These are phyloP conservation scores for Leptinotarsa haldemani DNA, from an alignment of 2,888 invertebrate genomes.

Conservation along the genomic window DNA sequence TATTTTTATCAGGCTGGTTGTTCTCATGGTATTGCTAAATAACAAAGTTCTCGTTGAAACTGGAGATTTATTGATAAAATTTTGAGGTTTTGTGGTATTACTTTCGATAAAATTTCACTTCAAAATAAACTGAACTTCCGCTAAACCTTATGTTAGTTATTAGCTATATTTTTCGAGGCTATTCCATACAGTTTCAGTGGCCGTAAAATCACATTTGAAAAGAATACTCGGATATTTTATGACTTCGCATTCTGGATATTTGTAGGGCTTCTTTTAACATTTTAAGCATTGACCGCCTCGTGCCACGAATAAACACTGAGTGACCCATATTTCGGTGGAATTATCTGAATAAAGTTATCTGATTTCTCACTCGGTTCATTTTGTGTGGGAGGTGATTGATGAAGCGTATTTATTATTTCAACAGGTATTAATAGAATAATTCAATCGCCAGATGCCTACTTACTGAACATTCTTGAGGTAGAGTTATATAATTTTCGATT, in stretches of 20 bases:
- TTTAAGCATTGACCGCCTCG: slow-evolving; percentile 9
- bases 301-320: neutral
- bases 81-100: too few species aligned
- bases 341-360: slow-evolving; percentile 9
- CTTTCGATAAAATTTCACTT: too few species aligned
- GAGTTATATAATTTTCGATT: slow-evolving; percentile 20
- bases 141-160: neutral
- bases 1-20: too few species aligned
- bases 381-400: slow-evolving; percentile 25
- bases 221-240: slow-evolving; percentile 12
- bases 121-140: neutral
- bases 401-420: slow-evolving; percentile 26
- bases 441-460: slow-evolving; percentile 15
- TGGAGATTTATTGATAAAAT: too few species aligned
- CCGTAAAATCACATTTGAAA: slow-evolving; percentile 20
- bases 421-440: slow-evolving; percentile 28
- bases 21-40: too few species aligned
- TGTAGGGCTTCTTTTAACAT: slow-evolving; percentile 6
- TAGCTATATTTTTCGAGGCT: neutral
- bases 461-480: slow-evolving; percentile 20
- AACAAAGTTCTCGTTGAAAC: too few species aligned
- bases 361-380: slow-evolving; percentile 16
- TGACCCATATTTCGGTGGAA: slow-evolving; percentile 20
- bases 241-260: slow-evolving; percentile 10
- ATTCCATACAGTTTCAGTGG: neutral